Base-by-base conservation (phyloP, 1,140 invertebrate genomes). In the Parapsyche elsis region DNA sequence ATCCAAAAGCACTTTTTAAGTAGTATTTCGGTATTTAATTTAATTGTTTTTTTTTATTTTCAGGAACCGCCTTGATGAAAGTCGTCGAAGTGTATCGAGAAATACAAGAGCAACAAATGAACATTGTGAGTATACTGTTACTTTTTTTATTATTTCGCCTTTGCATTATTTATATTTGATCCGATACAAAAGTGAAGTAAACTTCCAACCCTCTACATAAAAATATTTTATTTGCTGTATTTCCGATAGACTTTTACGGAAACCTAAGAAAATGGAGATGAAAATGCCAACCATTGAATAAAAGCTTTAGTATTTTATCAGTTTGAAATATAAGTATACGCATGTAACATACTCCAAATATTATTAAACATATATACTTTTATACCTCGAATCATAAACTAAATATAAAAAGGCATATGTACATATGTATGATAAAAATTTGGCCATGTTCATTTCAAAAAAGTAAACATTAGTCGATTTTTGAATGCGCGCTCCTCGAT, bases 51-150 rank as follows among this genome's bases (percentile, higher is more conserved):
- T 79, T 81, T 85, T 87, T 86, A 87, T 85, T 94, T 93, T 49
- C 91, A 97, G 96, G 96, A 85, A 94, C 94, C 53, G 94, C 95
- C 64, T 89, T 97, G 74, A 95, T 96, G 93, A 95, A 95, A 88
- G 94, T 97, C 80, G 95, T 96, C 14, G 95, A 96, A 86, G 95
- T 97, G 12, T 96, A 97, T 87, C 95, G 95, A 86, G 95, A 96
- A 87, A 96, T 97, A 80, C 95, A 97, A 88, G 93, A 95, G 44
- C 95, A 97, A 87, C 95, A 97, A 87, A 94, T 96, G 92, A 97
- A 96, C 87, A 96, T 96, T 87, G 96, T 97, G 90, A 95, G 95
- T 94, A 86, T 76, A 79, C 46, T 23, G 14, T 64, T 75, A n/a
- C 74, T 75, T 16, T 53, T 80, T 74, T 80, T 61, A 71, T 45